Evolutionary conservation across 2,797 vertebrate genomes (phyloP).

Genomic region (Fringilla coelebs): DNA sequence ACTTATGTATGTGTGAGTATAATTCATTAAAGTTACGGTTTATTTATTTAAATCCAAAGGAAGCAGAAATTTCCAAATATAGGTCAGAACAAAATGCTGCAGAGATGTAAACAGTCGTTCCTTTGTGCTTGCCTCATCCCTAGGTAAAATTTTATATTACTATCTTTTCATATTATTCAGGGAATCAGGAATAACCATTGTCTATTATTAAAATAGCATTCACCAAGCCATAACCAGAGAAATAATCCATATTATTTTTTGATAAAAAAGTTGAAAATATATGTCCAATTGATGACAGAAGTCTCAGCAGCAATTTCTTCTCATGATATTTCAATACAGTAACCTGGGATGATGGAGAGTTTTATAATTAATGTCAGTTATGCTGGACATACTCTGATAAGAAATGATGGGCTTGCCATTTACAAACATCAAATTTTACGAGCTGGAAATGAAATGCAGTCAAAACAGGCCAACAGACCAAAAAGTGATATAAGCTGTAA

Average conservation of each 20-base stretch:
- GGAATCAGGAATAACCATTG: slow-evolving; percentile 50
- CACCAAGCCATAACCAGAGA: slow-evolving; percentile 1
- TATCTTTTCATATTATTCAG: slow-evolving; percentile 46
- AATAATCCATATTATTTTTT: slow-evolving; percentile 21
- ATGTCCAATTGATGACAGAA: slow-evolving; percentile 48
- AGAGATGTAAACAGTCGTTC: not conserved
- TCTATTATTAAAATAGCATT: slow-evolving; percentile 66
- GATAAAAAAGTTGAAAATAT: slow-evolving; percentile 51
- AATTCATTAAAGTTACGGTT: not conserved
- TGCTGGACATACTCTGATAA: slow-evolving; percentile 66
- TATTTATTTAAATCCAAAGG: not conserved
- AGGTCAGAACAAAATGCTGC: slow-evolving; percentile 24
- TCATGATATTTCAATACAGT: slow-evolving; percentile 38
- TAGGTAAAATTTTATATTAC: not conserved
- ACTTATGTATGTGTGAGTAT: not conserved
- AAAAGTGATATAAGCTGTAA: slow-evolving; percentile 63
- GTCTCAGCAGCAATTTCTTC: slow-evolving; percentile 46
- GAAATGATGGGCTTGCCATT: slow-evolving; percentile 73
- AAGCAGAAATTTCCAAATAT: not conserved
- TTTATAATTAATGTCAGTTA: slow-evolving; percentile 75
- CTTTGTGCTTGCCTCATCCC: not conserved
- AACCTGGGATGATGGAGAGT: slow-evolving; percentile 60
- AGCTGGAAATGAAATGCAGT: slow-evolving; percentile 69
- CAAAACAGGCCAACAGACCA: slow-evolving; percentile 58
- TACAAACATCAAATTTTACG: slow-evolving; percentile 72